Percentiles rank a stretch among this genome's conserved stretches.
phyloP scores from a whole-genome alignment of 2,888 invertebrate species.

The Amblyjoppa fuscipennis region DNA sequence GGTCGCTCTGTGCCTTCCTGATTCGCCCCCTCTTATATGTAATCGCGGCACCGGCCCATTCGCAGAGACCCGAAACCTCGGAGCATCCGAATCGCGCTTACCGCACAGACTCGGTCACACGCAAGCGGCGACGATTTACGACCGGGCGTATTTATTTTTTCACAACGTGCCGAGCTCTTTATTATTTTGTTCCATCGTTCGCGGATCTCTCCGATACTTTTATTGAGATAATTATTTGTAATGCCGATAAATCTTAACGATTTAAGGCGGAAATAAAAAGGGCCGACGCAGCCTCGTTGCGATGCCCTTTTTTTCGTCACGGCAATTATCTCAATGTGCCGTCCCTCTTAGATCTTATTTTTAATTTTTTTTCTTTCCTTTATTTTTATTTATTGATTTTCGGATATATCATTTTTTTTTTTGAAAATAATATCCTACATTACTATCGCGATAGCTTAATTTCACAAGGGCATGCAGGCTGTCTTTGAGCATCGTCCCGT shows the following conservation, averaged over 20 bases:
- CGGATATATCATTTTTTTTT: not conserved
- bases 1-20: not conserved
- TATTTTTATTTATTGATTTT: too few relatives aligned
- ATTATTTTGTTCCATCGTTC: not conserved
- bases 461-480: too few relatives aligned
- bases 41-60: conserved; percentile 1
- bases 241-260: not conserved
- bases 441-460: too few relatives aligned
- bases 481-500: too few relatives aligned
- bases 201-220: not conserved
- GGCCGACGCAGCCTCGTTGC: not conserved
- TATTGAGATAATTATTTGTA: not conserved
- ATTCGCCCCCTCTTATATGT: not conserved
- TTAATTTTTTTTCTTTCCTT: too few relatives aligned
- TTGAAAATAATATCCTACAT: not conserved
- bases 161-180: not conserved
- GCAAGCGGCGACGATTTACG: not conserved
- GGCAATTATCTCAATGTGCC: too few relatives aligned
- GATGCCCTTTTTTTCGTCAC: not conserved
- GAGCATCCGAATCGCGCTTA: conserved; percentile 58
- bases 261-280: not conserved
- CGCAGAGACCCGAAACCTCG: not conserved
- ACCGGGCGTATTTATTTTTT: too few relatives aligned
- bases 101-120: conserved; percentile 33
- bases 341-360: too few relatives aligned